Base-by-base conservation (phyloP, 2,113 vertebrate species). In the Cynocephalus volans region DNA sequence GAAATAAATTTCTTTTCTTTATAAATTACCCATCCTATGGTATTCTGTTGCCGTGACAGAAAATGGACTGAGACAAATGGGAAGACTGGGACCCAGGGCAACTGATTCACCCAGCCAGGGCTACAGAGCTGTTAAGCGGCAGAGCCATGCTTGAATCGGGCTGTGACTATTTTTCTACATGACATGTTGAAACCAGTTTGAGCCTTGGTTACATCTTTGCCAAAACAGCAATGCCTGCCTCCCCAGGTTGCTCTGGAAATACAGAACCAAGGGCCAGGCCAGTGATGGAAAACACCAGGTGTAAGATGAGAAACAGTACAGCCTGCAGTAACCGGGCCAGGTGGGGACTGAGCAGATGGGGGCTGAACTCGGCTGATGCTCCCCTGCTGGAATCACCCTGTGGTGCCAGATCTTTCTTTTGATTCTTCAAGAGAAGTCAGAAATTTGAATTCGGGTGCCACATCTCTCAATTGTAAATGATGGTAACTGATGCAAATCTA, bases 231-330 rank as follows among this genome's bases (percentile, higher is more conserved):
- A 48, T 56, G 28, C 36, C 62, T 3, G 14, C 21, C 11, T 14
- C 48, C 52, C 73, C 7, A n/a, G 31, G 28, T 58, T 58, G 62
- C 69, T 92, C 69, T 79, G 24, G 88, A 89, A 97, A 79, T 73
- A 69, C 1, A 31, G 69, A 45, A 56, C 65, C 81, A 23, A 65
- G 18, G 10, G 19, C 54, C 48, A 88, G 45, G 75, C 56, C 17
- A 23, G 19, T 17, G 83, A 92, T 18, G 17, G 73, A 95, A 79
- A 72, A 65, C n/a, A 21, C 24, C 15, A 89, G 77, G 41, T 70
- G 28, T 15, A 45, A 33, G 36, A 70, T 10, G 23, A 73, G 54
- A 72, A n/a, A 33, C 1, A 24, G 45, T 26, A 60, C 19, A 81
- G 50, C 33, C 48, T 62, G 23, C 31, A 60, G 58, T 2, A 58